Percentiles rank a stretch among this genome's conserved stretches.
phyloP scores from a whole-genome alignment of 1,140 invertebrate species.

The Lepidurus packardi region DNA sequence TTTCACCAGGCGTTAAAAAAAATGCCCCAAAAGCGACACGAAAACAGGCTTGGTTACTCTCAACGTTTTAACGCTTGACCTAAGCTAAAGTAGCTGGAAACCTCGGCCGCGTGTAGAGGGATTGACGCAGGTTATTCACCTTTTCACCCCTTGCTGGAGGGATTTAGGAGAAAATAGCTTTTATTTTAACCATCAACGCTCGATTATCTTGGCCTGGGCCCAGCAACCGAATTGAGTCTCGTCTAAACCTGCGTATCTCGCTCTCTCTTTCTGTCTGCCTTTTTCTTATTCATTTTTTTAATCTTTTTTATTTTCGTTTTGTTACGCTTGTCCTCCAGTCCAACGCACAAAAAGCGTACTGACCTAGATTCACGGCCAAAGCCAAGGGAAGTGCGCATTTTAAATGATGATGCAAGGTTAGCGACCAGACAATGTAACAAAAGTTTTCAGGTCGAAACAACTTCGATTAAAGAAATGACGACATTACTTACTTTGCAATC shows the following conservation, averaged over 20 bases:
- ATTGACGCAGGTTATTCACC: neutral
- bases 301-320: neutral
- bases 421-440: neutral
- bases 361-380: conserved; percentile 6
- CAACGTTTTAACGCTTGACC: neutral
- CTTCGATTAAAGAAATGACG: conserved; percentile 32
- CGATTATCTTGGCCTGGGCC: neutral
- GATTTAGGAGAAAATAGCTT: neutral
- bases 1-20: neutral
- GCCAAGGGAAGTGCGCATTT: neutral
- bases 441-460: neutral
- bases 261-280: neutral
- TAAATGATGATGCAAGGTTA: neutral
- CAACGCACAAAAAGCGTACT: neutral
- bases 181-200: neutral
- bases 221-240: neutral
- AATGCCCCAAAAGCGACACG: neutral
- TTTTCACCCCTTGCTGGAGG: neutral
- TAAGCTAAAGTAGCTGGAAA: neutral
- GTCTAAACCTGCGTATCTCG: neutral
- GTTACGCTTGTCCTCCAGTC: neutral
- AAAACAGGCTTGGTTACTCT: neutral
- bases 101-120: neutral
- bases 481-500: conserved; percentile 72
- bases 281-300: neutral